phyloP scores from a whole-genome alignment of 2,113 vertebrate species.

The Hypocryptadius cinnamomeus region DNA sequence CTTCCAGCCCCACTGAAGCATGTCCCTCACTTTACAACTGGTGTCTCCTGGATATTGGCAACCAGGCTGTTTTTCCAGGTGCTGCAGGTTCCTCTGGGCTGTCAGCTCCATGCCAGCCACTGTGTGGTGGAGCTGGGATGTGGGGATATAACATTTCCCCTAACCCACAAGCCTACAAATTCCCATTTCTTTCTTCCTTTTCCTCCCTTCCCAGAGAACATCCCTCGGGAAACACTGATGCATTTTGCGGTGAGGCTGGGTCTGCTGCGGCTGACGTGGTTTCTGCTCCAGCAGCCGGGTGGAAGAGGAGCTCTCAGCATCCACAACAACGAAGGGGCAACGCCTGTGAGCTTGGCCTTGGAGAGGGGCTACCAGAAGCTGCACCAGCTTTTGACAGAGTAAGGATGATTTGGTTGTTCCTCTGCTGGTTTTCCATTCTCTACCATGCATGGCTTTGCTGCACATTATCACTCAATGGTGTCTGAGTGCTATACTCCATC shows the following conservation, averaged over 20 bases:
- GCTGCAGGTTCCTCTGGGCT: neutral
- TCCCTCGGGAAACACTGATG: constrained; percentile 88
- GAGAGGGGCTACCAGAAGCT: constrained; percentile 78
- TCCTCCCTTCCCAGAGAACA: constrained; percentile 64
- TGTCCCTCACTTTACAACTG: fast-evolving
- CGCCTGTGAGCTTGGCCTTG: constrained; percentile 78
- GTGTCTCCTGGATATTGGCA: neutral
- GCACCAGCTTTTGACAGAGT: constrained; percentile 80
- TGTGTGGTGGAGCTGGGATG: neutral
- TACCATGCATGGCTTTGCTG: neutral
- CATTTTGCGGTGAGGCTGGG: constrained; percentile 90
- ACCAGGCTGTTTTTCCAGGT: neutral
- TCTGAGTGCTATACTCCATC: neutral
- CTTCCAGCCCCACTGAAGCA: fast-evolving
- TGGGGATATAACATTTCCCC: neutral
- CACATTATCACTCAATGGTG: neutral
- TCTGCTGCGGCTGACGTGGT: constrained; percentile 76
- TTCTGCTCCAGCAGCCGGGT: constrained; percentile 85
- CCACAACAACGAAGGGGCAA: constrained; percentile 84
- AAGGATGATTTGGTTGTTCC: constrained; percentile 39
- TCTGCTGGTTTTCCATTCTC: neutral
- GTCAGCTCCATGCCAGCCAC: neutral
- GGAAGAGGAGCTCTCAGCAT: constrained; percentile 80
- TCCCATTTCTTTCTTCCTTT: neutral
- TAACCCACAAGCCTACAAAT: neutral